Conservation (phyloP, 2,888 invertebrate species). For the Gastrophysa polygoni region DNA sequence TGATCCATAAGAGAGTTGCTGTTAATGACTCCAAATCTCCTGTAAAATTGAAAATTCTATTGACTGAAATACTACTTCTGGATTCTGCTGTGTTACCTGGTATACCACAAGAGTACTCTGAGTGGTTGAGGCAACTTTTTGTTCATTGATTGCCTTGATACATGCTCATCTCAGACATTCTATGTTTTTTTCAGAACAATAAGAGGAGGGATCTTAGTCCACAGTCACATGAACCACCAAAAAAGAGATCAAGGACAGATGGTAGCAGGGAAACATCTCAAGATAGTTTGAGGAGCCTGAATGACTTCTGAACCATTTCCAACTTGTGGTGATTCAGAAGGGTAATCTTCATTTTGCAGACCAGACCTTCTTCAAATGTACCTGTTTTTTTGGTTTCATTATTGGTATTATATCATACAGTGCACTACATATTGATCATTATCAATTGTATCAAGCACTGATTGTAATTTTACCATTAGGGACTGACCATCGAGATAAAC, state of each 20-base stretch:
- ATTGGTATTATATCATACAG: too few relatives aligned
- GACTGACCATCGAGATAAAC: too few relatives aligned
- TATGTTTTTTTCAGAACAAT: conserved; percentile 18
- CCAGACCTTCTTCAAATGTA: not conserved
- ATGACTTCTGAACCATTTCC: conserved; percentile 23
- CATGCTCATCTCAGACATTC: too few relatives aligned
- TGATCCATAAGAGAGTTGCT: not conserved
- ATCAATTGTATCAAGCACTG: too few relatives aligned
- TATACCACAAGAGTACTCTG: too few relatives aligned
- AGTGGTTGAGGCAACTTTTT: too few relatives aligned
- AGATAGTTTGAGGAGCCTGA: conserved; percentile 23
- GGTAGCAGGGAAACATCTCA: conserved; percentile 37
- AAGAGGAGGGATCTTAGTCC: conserved; percentile 47
- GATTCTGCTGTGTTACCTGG: too few relatives aligned
- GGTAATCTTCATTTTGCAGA: not conserved
- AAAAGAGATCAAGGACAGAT: conserved; percentile 53
- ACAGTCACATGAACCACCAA: conserved; percentile 51
- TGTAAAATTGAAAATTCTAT: too few relatives aligned
- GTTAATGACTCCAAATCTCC: too few relatives aligned
- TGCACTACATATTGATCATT: not conserved
- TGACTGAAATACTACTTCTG: too few relatives aligned
- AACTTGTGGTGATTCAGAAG: not conserved
- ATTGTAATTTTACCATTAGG: too few relatives aligned
- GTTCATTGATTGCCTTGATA: too few relatives aligned
- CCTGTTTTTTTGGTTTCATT: not conserved